A percentile compares a stretch with the other conserved stretches of the same genome.
phyloP scores from a whole-genome alignment of 2,888 invertebrate species.

The Halocaridina rubra region DNA sequence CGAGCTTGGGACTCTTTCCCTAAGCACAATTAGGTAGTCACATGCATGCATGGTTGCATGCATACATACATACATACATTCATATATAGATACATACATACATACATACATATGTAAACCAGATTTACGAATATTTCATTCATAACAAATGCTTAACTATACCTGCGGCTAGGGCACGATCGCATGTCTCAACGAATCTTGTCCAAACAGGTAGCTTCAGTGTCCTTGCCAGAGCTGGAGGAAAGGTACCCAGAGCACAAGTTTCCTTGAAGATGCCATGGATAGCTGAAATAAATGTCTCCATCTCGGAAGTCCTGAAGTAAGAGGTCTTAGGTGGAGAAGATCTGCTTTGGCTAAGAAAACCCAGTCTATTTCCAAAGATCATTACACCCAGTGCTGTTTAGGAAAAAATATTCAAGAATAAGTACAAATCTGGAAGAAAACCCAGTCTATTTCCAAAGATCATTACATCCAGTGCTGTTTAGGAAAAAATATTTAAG shows the following conservation, averaged over 20 bases:
- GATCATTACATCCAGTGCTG: constrained; percentile 36
- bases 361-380: constrained; percentile 21
- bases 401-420: no score
- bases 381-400: constrained; percentile 44
- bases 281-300: constrained; percentile 69
- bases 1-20: no score
- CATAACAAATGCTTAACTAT: no score
- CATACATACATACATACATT: no score
- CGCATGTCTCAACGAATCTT: constrained; percentile 78
- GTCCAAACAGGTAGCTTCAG: constrained; percentile 78
- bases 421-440: no score
- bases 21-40: no score
- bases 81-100: no score
- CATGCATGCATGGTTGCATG: no score
- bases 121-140: no score
- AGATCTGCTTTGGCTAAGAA: not conserved
- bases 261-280: constrained; percentile 81
- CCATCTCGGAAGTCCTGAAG: not conserved
- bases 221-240: constrained; percentile 76
- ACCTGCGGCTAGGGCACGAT: constrained; percentile 75
- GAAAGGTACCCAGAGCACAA: constrained; percentile 77
- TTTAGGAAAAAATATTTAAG: no score
- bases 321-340: not conserved
- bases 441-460: constrained; percentile 23
- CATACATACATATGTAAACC: no score